Base-by-base conservation (phyloP, 1,140 invertebrate genomes). In the Psix sp. region DNA sequence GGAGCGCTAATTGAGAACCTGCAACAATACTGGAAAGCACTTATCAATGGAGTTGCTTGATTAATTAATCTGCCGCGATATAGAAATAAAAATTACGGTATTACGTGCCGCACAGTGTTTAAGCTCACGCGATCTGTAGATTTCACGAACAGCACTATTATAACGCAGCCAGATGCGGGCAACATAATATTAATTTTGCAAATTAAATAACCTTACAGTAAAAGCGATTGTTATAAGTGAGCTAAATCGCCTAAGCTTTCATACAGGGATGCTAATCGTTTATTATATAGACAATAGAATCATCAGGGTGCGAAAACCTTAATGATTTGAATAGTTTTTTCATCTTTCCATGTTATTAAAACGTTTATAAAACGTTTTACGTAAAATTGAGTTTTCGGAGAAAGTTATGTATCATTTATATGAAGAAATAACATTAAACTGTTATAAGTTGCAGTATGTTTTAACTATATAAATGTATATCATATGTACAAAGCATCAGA, bases 191-290 rank as follows among this genome's bases (percentile, higher is more conserved):
- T 70, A 70, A 75, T 75, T 65, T 60, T 56, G 65, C 60, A 70
- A 75, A 75, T 76, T 71, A 76, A 76, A 76, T 76, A 71, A 67
- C 11, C 56, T 39, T 65, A 17, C 60, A 56, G 57, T 66, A 66
- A 66, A 71, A 67, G 40, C 46, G 20, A 45, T 36, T 65, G 67
- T 75, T 75, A 74, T 49, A 57, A 63, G 46, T 18, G 40, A 43
- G 20, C n/a, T 31, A 66, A 65, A 73, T 43, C 35, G 26, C 21
- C 43, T 11, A 31, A n/a, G n/a, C n/a, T n/a, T n/a, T n/a, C n/a
- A n/a, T n/a, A n/a, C n/a, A n/a, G n/a, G n/a, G n/a, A n/a, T n/a
- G n/a, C n/a, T n/a, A n/a, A n/a, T n/a, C n/a, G n/a, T n/a, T n/a
- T n/a, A n/a, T n/a, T n/a, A n/a, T n/a, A n/a, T n/a, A n/a, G n/a